A percentile compares a stretch with the other conserved stretches of the same genome.
These are phyloP conservation scores for Drosophila pseudoobscura DNA, from an alignment of 1,140 invertebrate genomes.

Conservation along the genomic window DNA sequence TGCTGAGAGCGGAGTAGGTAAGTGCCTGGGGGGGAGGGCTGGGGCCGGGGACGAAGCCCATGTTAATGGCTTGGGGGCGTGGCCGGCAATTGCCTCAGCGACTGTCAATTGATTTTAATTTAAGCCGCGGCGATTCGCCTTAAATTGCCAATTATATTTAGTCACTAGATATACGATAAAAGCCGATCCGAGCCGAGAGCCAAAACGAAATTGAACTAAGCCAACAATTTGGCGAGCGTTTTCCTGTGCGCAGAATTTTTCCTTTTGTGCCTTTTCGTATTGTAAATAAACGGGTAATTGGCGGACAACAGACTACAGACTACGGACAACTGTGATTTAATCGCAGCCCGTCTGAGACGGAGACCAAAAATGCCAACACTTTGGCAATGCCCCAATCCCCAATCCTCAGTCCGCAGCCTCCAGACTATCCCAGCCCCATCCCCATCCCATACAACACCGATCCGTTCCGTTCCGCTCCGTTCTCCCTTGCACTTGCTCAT, in stretches of 20 bases:
- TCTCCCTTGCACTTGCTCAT: conserved; percentile 64
- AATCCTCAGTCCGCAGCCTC: not conserved
- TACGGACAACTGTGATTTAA: conserved; percentile 65
- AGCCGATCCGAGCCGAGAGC: conserved; percentile 14
- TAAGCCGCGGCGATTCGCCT: conserved; percentile 56
- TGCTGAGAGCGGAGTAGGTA: conserved; percentile 39
- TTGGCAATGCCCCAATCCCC: conserved; percentile 27
- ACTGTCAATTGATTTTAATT: conserved; percentile 72
- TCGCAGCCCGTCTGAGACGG: conserved; percentile 45
- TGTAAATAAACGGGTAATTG: conserved; percentile 76
- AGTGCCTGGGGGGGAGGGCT: conserved; percentile 20
- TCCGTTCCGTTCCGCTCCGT: conserved; percentile 3
- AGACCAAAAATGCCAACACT: conserved; percentile 73
- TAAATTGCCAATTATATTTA: conserved; percentile 77
- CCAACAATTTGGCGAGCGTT: conserved; percentile 36
- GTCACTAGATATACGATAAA: conserved; percentile 65
- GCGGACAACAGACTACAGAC: conserved; percentile 24
- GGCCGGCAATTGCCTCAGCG: conserved; percentile 34
- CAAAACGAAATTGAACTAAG: conserved; percentile 61
- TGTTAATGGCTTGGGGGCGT: conserved; percentile 55
- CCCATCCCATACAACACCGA: conserved; percentile 7
- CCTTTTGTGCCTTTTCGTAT: conserved; percentile 33
- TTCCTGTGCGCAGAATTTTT: conserved; percentile 23
- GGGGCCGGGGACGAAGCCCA: conserved; percentile 5
- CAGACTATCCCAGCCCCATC: conserved; percentile 5